phyloP scores from a whole-genome alignment of 1,140 invertebrate species.

The Orius laevigatus region DNA sequence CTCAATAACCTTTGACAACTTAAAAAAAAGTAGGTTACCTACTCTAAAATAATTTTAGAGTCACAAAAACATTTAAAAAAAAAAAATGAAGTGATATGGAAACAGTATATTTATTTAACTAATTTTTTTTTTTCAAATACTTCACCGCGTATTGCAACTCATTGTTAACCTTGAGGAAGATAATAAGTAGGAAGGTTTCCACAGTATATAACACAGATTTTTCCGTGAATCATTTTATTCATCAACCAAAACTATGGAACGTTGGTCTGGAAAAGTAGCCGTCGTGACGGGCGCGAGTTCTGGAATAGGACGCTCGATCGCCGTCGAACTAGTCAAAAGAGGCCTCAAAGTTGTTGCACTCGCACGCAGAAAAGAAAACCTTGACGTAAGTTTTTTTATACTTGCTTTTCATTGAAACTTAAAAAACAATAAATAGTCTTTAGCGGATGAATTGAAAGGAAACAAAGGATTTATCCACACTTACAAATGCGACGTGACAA shows the following conservation, averaged over 20 bases:
- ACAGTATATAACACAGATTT: too few relatives aligned
- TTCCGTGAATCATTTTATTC: too few relatives aligned
- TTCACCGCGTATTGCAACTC: too few relatives aligned
- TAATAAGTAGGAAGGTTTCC: too few relatives aligned
- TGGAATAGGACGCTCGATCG: constrained; percentile 39
- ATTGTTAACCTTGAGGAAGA: neutral
- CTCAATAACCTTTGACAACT: too few relatives aligned
- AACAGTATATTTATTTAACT: too few relatives aligned
- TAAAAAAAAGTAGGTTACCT: too few relatives aligned
- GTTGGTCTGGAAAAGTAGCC: constrained; percentile 41
- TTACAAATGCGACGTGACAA: constrained; percentile 32
- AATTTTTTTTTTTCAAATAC: too few relatives aligned
- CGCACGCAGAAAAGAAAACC: constrained; percentile 30
- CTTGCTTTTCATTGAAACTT: too few relatives aligned
- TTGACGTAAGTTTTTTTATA: constrained; percentile 25
- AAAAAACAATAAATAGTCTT: constrained; percentile 9
- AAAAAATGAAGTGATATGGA: too few relatives aligned
- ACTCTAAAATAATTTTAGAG: too few relatives aligned
- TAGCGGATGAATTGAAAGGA: constrained; percentile 16
- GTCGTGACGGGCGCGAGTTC: constrained; percentile 45
- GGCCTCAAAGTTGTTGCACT: constrained; percentile 42
- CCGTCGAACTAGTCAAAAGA: constrained; percentile 28
- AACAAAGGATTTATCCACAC: constrained; percentile 24
- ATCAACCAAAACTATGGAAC: constrained; percentile 21
- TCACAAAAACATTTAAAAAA: too few relatives aligned